phyloP scores from a whole-genome alignment of 2,888 invertebrate species.

The Dioctria rufipes region DNA sequence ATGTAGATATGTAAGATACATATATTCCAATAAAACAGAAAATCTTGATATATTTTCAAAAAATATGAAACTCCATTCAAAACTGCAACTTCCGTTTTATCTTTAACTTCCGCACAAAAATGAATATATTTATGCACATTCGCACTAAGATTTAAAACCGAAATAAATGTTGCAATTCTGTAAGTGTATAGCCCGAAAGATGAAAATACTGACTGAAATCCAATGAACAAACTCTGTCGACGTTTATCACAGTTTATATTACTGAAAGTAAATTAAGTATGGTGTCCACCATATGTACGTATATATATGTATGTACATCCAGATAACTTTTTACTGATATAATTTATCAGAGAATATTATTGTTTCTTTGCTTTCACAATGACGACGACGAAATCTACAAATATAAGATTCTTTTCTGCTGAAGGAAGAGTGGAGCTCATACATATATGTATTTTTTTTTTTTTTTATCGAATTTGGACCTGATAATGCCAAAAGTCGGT shows the following conservation, averaged over 20 bases:
- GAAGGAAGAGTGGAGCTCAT: background rate
- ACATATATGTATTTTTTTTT: no score
- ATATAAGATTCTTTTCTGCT: constrained; percentile 12
- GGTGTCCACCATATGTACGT: background rate
- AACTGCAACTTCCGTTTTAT: background rate
- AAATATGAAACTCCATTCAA: background rate
- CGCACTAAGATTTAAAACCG: constrained; percentile 3
- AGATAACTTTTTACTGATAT: constrained; percentile 34
- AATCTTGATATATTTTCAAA: background rate
- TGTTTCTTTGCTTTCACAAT: constrained; percentile 21
- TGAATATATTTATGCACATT: background rate
- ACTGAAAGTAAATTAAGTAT: background rate
- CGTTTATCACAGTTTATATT: background rate
- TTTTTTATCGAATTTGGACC: constrained; percentile 22
- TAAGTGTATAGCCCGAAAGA: background rate
- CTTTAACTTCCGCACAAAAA: constrained; percentile 4
- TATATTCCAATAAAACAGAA: background rate
- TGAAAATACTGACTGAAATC: background rate
- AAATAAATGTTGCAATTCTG: background rate
- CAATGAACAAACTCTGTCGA: background rate
- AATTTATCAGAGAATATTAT: constrained; percentile 28
- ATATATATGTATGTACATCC: background rate
- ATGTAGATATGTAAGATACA: no score
- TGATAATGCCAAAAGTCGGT: background rate
- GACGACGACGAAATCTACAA: constrained; percentile 1